Evolutionary conservation across 2,797 vertebrate species (phyloP), one percentile per base, ranked within the genome.

Genomic region (Psittacula echo): DNA sequence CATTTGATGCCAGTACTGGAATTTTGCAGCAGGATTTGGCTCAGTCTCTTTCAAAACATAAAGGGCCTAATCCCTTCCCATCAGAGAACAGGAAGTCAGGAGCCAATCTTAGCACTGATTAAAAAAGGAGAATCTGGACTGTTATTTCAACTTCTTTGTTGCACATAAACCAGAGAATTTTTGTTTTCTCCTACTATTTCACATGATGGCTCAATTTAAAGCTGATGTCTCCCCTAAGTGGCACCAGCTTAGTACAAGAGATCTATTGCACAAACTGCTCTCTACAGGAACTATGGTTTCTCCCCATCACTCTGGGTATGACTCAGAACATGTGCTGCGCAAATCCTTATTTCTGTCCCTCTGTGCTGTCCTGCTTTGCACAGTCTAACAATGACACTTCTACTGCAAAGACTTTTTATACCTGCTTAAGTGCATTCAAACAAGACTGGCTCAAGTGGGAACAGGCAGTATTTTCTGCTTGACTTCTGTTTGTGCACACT

Each of bases 71-170:
- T 92, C 82, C 66, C 13, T 83, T 83, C n/a, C 85, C 80, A 84
- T 78, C 61, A 81, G n/a, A 92, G 86, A 89, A 89, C 89, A 93
- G 89, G 91, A 93, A 96, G 85, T 85, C 75, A 92, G 78, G 87
- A 96, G 75, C 93, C 94, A 94, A 42, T 94, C 82, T 91, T 87
- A 95, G 94, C 73, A 45, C 48, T 15, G 65, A 85, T 75, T 61
- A 51, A 19, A 89, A 92, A 85, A 92, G 78, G 87, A 54, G 37
- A 84, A 79, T 73, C 56, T 67, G 53, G 37, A 67, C 64, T 82
- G 78, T 93, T 83, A 77, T 92, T 95, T 85, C 89, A 95, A 94
- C 72, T 48, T 80, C 54, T 74, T 92, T 77, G 89, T 87, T 80
- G 39, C 61, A 74, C 39, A 45, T 18, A 73, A 79, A 26, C 6